Evolutionary conservation across 1,140 invertebrate species (phyloP), one percentile per base, ranked within the genome.

Genomic region (Venustaconcha ellipsiformis): DNA sequence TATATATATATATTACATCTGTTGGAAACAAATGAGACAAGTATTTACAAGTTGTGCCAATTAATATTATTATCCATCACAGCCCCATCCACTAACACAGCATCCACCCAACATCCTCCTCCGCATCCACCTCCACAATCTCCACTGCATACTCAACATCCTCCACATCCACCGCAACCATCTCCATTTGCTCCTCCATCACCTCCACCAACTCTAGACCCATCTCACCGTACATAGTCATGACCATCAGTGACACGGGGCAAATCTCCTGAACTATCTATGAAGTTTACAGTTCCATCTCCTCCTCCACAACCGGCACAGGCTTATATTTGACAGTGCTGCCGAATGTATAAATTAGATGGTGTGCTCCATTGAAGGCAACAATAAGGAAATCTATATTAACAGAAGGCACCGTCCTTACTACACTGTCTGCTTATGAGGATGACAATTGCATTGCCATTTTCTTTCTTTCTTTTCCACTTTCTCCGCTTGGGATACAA

Each of bases 331-430:
- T 74, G 74, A 55, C 73, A 80, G 8, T 57, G 60, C 26, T 62
- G 17, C 8, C 65, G 11, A 17, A 87, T 67, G 65, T 81, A 84
- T 59, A 76, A 63, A 70, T 87, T 88, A 59, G 79, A 83, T 20
- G 86, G 85, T 3, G 86, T 84, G 63, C 77, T 74, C 30, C 77
- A 70, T 13, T 82, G 23, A 37, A 80, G 83, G 1, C 87, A 14
- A 86, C 87, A 64, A 80, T 67, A 17, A 84, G 70, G 67, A 86
- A 80, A 14, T 69, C 60, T 77, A 88, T 80, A 23, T 78, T 69
- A 26, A 85, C 85, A 14, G 82, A 84, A 1, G 86, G 79, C 26
- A 84, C 67, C 20, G 70, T 14, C 20, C 58, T 15, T 11, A 84
- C 70, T 23, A 63, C 12, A 2, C 37, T 0, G 37, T 11, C 37